Base-by-base conservation (phyloP, 2,113 vertebrate species). In the Dipodomys ordii region DNA sequence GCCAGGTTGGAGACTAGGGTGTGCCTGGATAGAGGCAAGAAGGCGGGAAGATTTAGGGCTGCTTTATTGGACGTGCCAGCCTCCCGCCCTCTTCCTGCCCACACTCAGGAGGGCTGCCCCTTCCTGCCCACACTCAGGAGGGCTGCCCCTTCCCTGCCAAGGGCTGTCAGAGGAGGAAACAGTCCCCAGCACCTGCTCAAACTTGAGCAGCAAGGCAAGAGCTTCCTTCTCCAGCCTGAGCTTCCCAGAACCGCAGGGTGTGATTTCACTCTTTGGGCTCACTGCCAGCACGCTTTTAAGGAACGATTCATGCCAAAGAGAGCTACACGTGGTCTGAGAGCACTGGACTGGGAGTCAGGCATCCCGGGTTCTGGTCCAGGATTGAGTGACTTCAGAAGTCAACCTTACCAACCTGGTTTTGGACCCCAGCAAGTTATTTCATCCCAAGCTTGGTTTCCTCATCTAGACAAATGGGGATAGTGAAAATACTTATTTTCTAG, bases 241-340 rank as follows among this genome's bases (percentile, higher is more conserved):
- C 83, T 94, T 96, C 97, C 95, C 94, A 90, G 96, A 96, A 97
- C 90, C 84, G 18, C 91, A 91, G 86, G 88, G 92, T 7, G 94
- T 97, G 94, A 96, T 96, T 97, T 97, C 96, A 96, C 69, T 91
- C 57, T 90, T 92, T 91, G 92, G 96, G 96, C 89, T 64, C 32
- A 10, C 35, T 32, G 93, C 92, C 94, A 95, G 87, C 19, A 67
- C 0, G 60, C 96, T 95, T 96, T 97, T 96, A 97, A 96, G 95
- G 97, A 95, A 95, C 89, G 77, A 32, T 68, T 71, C 60, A 60
- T 94, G 87, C 93, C 95, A 90, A 68, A 35, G 78, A 82, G 57
- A 84, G 74, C 30, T 53, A 6, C 44, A 11, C 49, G 65, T 44
- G 80, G 69, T 82, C 71, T 83, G 11, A 39, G 90, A 96, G 87